Evolutionary conservation across 1,140 invertebrate species (phyloP), one percentile per base, ranked within the genome.

Genomic region (Drosophila repleta): DNA sequence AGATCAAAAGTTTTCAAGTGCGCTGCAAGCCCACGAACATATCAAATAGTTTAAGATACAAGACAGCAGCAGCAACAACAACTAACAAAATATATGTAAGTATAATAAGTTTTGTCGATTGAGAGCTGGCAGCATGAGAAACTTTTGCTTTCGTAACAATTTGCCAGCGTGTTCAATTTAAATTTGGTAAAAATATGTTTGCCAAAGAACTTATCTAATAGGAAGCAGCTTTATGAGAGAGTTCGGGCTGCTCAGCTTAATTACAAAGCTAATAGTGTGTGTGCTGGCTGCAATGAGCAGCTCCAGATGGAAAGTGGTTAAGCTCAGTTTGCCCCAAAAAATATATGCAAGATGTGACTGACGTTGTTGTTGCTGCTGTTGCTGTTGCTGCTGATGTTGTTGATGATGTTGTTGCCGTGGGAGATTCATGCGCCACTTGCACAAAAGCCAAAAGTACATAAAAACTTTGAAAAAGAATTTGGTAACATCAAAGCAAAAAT

Each of bases 401-500:
- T 66, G 26, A 21, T 62, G 35, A 10, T 63, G 39, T 29, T 56
- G 49, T 46, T 64, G 49, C 26, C 32, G 4, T 48, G 6, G 17
- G n/a, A 46, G 41, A 49, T 63, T 18, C 39, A n/a, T 45, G 49
- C 52, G 55, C 39, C 46, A 43, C 53, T 52, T 55, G 51, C 46
- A 48, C 49, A 49, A 74, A 49, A 46, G 48, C 62, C 29, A 67
- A 55, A 49, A 52, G 37, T 58, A 79, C 70, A 79, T 62, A 82
- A 69, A 88, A 88, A 79, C 75, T 90, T 74, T 76, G 85, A 85
- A 78, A 85, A 84, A 89, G 85, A 88, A 90, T 88, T 90, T 69
- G 64, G 75, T 64, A 85, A 79, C 83, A 90, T 90, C 87, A 90
- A 90, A 90, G 87, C 87, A 90, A 90, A 90, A 87, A 90, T 90